Evolutionary conservation across 2,113 vertebrate species (phyloP), one percentile per base, ranked within the genome.

Genomic region (Bujurquina vittata): DNA sequence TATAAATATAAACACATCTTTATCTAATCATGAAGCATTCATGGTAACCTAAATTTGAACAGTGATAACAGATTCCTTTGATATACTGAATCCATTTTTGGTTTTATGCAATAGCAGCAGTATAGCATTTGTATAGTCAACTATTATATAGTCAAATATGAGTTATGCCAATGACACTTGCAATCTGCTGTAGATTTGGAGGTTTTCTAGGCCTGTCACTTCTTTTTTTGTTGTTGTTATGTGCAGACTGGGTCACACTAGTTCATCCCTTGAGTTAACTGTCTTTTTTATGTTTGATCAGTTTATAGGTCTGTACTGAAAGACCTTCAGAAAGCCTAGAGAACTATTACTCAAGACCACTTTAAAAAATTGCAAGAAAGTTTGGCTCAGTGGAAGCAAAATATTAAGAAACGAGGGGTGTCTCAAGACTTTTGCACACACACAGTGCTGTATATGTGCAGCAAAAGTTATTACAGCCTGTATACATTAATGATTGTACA

Each of bases 1-100:
- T 31, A 31, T 31, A 31, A 31, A 10, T 26, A 46, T 67, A n/a
- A n/a, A n/a, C 18, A 29, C 79, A 81, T 86, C 40, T 55, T 76
- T 84, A 86, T 87, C 20, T 37, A 84, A 86, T 86, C 77, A 85
- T 20, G 33, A 7, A 18, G 9, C 63, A 80, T 37, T 80, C 61
- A 37, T 56, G 12, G 33, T 6, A 23, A 54, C 60, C 37, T 31
- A 80, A 73, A 86, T 84, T 75, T 74, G 5, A 75, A 54, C 10
- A 3, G 9, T 22, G 35, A 69, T 55, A 77, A 84, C 55, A 84
- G 58, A 83, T 52, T 84, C 40, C 55, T 57, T 75, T 43, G n/a
- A 54, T 49, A 57, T 56, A 31, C 23, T 58, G 22, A 37, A 75
- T 35, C 2, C 23, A 73, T 55, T 77, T 75, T 67, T 17, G 4